phyloP scores from a whole-genome alignment of 2,113 vertebrate genomes.

The Oreocharis arfaki region DNA sequence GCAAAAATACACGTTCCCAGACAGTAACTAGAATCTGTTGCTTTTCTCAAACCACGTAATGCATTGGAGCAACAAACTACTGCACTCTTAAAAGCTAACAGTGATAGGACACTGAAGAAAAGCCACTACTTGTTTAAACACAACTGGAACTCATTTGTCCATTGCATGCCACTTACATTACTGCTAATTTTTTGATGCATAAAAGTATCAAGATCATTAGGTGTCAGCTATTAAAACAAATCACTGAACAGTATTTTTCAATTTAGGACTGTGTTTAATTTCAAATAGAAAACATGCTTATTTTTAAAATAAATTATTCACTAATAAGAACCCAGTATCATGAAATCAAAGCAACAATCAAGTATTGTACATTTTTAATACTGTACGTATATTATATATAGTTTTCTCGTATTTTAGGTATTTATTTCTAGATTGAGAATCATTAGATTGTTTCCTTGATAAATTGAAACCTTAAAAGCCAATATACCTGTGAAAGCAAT shows the following conservation, averaged over 20 bases:
- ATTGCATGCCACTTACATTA: slow-evolving; percentile 64
- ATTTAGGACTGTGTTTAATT: slow-evolving; percentile 62
- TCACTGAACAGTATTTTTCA: slow-evolving; percentile 53
- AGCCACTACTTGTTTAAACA: slow-evolving; percentile 45
- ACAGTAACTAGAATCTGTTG: slow-evolving; percentile 19
- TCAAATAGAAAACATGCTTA: slow-evolving; percentile 69
- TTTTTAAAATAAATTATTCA: slow-evolving; percentile 69
- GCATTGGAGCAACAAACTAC: slow-evolving; percentile 59
- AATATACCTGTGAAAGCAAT: slow-evolving; percentile 31
- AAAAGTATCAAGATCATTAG: slow-evolving; percentile 63
- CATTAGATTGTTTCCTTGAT: slow-evolving; percentile 42
- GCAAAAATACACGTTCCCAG: neutral
- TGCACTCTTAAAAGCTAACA: slow-evolving; percentile 59
- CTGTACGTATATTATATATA: slow-evolving; percentile 68
- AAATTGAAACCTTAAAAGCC: slow-evolving; percentile 56
- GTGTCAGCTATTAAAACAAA: slow-evolving; percentile 63
- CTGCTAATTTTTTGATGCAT: slow-evolving; percentile 49
- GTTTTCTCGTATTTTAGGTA: slow-evolving; percentile 40
- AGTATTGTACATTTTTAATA: slow-evolving; percentile 55
- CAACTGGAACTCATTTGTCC: slow-evolving; percentile 37
- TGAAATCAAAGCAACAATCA: slow-evolving; percentile 57
- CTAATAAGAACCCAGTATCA: slow-evolving; percentile 49
- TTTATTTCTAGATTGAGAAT: slow-evolving; percentile 57
- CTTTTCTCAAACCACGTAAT: slow-evolving; percentile 40
- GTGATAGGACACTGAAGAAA: slow-evolving; percentile 51